Evolutionary conservation across 1,140 invertebrate species (phyloP).

Genomic region (Glossosoma conforme): DNA sequence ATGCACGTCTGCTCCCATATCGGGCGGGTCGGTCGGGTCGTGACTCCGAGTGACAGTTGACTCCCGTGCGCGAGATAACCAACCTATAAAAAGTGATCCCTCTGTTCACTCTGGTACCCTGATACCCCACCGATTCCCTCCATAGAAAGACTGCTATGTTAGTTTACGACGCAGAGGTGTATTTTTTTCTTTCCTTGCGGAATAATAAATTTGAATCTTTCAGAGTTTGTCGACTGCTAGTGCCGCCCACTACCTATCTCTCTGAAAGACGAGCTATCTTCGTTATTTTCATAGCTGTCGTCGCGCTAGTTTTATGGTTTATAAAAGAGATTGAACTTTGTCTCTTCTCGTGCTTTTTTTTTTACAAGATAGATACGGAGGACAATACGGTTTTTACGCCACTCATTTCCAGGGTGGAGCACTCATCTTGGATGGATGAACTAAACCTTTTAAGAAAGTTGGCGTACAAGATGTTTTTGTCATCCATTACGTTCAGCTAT

Average conservation of each 20-base stretch:
- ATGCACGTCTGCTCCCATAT: slow-evolving; percentile 18
- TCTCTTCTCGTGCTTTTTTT: no score
- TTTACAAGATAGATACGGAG: no score
- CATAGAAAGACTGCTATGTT: slow-evolving; percentile 17
- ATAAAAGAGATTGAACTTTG: no score
- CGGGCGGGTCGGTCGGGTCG: slow-evolving; percentile 22
- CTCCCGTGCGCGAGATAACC: slow-evolving; percentile 32
- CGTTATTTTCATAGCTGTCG: slow-evolving; percentile 9
- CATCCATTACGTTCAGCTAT: slow-evolving; percentile 3
- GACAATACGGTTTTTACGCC: no score
- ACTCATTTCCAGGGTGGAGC: no score
- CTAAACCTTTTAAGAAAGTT: no score
- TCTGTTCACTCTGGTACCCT: slow-evolving; percentile 17
- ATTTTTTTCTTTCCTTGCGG: slow-evolving; percentile 1
- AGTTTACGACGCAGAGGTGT: slow-evolving; percentile 19
- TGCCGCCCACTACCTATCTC: no score
- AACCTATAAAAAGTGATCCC: slow-evolving; percentile 25
- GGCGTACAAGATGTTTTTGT: neutral
- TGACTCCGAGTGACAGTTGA: slow-evolving; percentile 31
- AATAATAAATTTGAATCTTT: slow-evolving; percentile 21
- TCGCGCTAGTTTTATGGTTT: slow-evolving; percentile 8
- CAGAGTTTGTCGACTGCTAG: slow-evolving; percentile 8
- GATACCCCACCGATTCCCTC: slow-evolving; percentile 15
- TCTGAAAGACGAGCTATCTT: slow-evolving; percentile 7
- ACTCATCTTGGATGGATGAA: no score